Evolutionary conservation across 2,113 vertebrate species (phyloP).

Genomic region (Mugil cephalus): DNA sequence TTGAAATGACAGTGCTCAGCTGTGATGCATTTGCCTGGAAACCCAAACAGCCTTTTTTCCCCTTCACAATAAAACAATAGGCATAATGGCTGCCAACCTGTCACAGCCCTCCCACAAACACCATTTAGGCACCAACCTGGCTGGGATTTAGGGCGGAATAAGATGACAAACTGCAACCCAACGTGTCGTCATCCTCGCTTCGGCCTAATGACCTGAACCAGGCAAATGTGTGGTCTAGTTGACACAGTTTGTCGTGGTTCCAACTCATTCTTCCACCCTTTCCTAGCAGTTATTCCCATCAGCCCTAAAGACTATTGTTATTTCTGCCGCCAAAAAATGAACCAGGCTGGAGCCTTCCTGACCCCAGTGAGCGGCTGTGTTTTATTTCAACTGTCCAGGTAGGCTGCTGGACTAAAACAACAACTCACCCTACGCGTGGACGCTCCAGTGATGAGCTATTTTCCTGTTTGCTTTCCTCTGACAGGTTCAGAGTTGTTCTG

Average conservation of each 20-base stretch:
- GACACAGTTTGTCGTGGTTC: conserved; percentile 50
- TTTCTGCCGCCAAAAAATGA: conserved; percentile 43
- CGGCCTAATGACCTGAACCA: conserved; percentile 19
- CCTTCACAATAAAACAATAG: conserved; percentile 47
- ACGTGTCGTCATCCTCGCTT: conserved; percentile 2
- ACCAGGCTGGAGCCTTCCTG: conserved; percentile 7
- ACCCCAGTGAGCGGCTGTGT: conserved; percentile 19
- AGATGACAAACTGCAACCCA: conserved; percentile 18
- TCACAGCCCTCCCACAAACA: conserved; percentile 40
- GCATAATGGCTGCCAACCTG: conserved; percentile 38
- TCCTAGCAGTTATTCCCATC: conserved; percentile 68
- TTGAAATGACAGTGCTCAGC: conserved; percentile 45
- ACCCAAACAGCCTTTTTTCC: conserved; percentile 22
- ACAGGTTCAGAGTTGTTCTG: conserved; percentile 31
- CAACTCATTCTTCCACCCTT: conserved; percentile 54
- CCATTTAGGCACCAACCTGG: conserved; percentile 14
- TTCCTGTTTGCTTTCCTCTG: conserved; percentile 41
- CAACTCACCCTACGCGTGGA: not conserved
- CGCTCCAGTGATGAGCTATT: conserved; percentile 7
- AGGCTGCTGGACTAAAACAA: conserved; percentile 2
- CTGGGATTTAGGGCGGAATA: conserved; percentile 32
- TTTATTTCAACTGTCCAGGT: conserved; percentile 60
- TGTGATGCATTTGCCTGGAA: conserved; percentile 62
- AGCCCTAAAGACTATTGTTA: conserved; percentile 60
- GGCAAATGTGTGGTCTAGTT: conserved; percentile 45